Conservation (phyloP, 2,797 vertebrate genomes). For the Peromyscus nudipes region DNA sequence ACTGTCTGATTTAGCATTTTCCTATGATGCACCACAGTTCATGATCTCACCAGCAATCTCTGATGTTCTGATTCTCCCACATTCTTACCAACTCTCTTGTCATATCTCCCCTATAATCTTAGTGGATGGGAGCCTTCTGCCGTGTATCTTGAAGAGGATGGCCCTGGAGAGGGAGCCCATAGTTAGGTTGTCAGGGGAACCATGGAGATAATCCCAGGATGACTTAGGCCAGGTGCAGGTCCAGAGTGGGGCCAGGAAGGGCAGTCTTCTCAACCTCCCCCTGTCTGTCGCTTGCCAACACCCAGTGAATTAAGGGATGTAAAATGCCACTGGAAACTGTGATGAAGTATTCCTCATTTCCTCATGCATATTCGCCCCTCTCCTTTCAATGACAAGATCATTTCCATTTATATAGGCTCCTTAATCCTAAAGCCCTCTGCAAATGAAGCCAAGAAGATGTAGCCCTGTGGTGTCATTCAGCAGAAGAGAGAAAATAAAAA, state of each 20-base stretch:
- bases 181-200: neutral
- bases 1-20: neutral
- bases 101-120: neutral
- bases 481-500: slow-evolving; percentile 44
- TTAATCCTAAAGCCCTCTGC: slow-evolving; percentile 61
- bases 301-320: neutral
- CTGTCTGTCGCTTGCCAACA: neutral
- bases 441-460: slow-evolving; percentile 50
- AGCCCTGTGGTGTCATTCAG: neutral
- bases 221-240: too few species aligned
- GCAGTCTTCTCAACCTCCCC: neutral
- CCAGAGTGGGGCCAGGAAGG: neutral
- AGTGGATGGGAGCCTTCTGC: neutral
- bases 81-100: neutral
- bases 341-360: neutral
- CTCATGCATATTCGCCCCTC: neutral
- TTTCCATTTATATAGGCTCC: slow-evolving; percentile 72
- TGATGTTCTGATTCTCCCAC: neutral
- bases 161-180: neutral
- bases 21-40: neutral
- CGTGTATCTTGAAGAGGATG: neutral
- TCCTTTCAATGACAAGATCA: slow-evolving; percentile 63
- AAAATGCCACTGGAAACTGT: neutral
- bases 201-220: neutral
- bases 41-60: neutral